phyloP scores from a whole-genome alignment of 2,888 invertebrate species.

The Electrophaes corylata region DNA sequence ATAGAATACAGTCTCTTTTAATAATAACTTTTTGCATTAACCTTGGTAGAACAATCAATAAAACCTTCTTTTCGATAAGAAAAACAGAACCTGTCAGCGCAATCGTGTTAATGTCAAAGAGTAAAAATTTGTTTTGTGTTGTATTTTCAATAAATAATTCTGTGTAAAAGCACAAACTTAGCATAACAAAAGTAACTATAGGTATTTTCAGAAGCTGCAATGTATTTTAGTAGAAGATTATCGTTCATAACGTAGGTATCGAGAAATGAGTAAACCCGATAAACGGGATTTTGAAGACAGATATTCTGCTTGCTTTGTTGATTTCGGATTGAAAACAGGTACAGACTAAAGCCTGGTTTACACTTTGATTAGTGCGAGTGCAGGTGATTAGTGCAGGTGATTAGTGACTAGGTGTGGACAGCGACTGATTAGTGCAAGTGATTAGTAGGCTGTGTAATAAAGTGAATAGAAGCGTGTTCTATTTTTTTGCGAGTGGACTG shows the following conservation, averaged over 20 bases:
- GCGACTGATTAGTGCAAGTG: too few relatives aligned
- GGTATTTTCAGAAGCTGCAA: slow-evolving; percentile 40
- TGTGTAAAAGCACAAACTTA: slow-evolving; percentile 19
- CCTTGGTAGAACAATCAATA: neutral
- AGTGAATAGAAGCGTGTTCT: too few relatives aligned
- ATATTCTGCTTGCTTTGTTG: slow-evolving; percentile 72
- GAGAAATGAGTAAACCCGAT: slow-evolving; percentile 66
- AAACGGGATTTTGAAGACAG: slow-evolving; percentile 71
- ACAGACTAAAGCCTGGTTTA: too few relatives aligned
- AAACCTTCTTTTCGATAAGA: slow-evolving; percentile 15
- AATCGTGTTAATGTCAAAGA: slow-evolving; percentile 17
- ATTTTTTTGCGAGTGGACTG: too few relatives aligned
- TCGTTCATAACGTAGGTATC: slow-evolving; percentile 45
- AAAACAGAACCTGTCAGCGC: slow-evolving; percentile 26
- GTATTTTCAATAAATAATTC: slow-evolving; percentile 26
- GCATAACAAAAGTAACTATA: slow-evolving; percentile 27
- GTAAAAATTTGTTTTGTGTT: slow-evolving; percentile 33
- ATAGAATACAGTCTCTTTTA: too few relatives aligned
- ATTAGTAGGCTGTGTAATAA: too few relatives aligned
- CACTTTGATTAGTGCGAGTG: too few relatives aligned
- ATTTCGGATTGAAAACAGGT: slow-evolving; percentile 76
- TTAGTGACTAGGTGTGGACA: too few relatives aligned
- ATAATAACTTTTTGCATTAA: neutral
- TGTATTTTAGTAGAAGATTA: slow-evolving; percentile 39
- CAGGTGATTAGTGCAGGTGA: too few relatives aligned